phyloP scores from a whole-genome alignment of 2,797 vertebrate species.

The Mus spretus region DNA sequence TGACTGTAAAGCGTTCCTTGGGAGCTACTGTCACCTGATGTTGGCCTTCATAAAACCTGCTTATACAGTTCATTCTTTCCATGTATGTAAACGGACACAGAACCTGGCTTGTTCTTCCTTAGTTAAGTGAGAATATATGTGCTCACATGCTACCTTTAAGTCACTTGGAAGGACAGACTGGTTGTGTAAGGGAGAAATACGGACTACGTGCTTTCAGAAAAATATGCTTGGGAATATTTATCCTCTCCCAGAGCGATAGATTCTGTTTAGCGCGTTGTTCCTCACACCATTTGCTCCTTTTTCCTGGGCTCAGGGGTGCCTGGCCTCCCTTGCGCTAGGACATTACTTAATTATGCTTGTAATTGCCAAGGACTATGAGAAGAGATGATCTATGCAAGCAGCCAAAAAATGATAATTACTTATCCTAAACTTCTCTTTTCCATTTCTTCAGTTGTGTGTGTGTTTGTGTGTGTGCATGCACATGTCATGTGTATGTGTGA shows the following conservation, averaged over 20 bases:
- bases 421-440: not conserved
- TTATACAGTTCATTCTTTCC: not conserved
- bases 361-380: not conserved
- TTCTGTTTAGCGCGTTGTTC: constrained; percentile 4
- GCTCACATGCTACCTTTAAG: not conserved
- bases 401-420: not conserved
- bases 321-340: constrained; percentile 35
- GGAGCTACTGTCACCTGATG: not conserved
- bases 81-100: not conserved
- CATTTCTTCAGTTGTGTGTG: not conserved
- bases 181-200: not conserved
- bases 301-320: not conserved
- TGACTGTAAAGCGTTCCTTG: not conserved
- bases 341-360: not conserved
- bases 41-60: not conserved
- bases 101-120: constrained; percentile 2
- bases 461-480: no score
- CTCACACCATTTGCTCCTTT: not conserved
- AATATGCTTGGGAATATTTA: constrained; percentile 34
- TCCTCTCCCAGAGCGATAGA: constrained; percentile 25
- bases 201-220: constrained; percentile 36
- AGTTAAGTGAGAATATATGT: constrained; percentile 6
- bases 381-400: not conserved
- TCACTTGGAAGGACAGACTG: not conserved
- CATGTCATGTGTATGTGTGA: not conserved